A percentile compares a stretch with the other conserved stretches of the same genome.
phyloP scores from a whole-genome alignment of 2,888 invertebrate species.

The Dolomedes plantarius region DNA sequence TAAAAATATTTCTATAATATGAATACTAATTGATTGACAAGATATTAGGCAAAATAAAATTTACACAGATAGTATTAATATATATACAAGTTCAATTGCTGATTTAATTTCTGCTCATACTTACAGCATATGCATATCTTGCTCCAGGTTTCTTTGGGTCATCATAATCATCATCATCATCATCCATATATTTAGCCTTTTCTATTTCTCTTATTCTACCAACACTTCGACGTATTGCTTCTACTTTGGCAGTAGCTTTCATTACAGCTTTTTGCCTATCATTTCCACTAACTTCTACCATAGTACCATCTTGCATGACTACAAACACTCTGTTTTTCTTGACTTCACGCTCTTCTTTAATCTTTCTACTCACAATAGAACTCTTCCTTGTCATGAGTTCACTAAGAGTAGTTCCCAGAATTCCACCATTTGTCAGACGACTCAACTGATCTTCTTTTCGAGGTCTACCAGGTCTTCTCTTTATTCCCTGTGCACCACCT shows the following conservation, averaged over 20 bases:
- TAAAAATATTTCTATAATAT: no score
- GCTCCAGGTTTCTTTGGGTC: conserved; percentile 55
- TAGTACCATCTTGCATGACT: conserved; percentile 72
- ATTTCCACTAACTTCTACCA: conserved; percentile 72
- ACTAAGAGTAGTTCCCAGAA: conserved; percentile 49
- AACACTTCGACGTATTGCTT: conserved; percentile 64
- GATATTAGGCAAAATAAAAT: no score
- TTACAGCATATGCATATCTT: conserved; percentile 64
- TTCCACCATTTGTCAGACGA: conserved; percentile 60
- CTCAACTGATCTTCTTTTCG: conserved; percentile 61
- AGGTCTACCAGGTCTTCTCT: conserved; percentile 61
- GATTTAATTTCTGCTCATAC: no score
- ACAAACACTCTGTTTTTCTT: conserved; percentile 72
- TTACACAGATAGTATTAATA: no score
- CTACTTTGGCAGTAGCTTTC: conserved; percentile 71
- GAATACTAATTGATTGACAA: no score
- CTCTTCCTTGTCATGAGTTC: conserved; percentile 65
- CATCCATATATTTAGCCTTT: conserved; percentile 63
- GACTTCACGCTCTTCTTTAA: conserved; percentile 62
- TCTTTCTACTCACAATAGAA: conserved; percentile 63
- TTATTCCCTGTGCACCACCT: conserved; percentile 38
- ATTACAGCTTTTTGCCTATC: conserved; percentile 70
- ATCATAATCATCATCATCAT: conserved; percentile 67
- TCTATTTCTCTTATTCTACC: conserved; percentile 69
- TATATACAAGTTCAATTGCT: no score